A percentile compares a stretch with the other conserved stretches of the same genome.
Evolutionary conservation across 2,888 invertebrate genomes (phyloP).

Genomic region (Cepaea hortensis): DNA sequence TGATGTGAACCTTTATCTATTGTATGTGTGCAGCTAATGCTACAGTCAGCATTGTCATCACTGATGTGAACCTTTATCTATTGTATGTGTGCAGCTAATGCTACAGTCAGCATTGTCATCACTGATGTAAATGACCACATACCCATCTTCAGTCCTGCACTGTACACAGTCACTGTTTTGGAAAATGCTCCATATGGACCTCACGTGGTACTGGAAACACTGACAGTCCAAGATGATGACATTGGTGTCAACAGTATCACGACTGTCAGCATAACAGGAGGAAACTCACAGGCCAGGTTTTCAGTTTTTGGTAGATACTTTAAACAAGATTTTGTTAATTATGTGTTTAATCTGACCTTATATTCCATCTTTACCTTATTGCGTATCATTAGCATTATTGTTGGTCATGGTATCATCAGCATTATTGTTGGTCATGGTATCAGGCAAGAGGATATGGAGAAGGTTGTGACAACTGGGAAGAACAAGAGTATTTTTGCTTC

Average conservation of each 20-base stretch:
- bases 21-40: constrained; percentile 28
- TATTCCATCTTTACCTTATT: too few species aligned
- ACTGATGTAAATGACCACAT: constrained; percentile 67
- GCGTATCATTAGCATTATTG: too few species aligned
- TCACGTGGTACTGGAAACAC: constrained; percentile 78
- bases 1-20: constrained; percentile 58
- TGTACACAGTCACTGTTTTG: constrained; percentile 90
- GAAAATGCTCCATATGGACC: constrained; percentile 85
- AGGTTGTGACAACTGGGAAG: too few species aligned
- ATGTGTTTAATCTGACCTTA: neutral
- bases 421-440: too few species aligned
- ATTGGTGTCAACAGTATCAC: constrained; percentile 74
- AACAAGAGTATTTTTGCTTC: too few species aligned
- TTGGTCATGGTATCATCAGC: too few species aligned
- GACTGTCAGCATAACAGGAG: constrained; percentile 48
- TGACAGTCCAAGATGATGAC: constrained; percentile 95
- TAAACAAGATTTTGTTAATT: neutral
- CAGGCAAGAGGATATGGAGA: too few species aligned
- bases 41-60: constrained; percentile 61
- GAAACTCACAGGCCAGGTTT: constrained; percentile 46
- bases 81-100: constrained; percentile 27
- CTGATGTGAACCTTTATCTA: constrained; percentile 59
- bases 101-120: constrained; percentile 61
- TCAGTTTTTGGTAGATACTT: constrained; percentile 36
- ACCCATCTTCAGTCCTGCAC: constrained; percentile 84